These are phyloP conservation scores for Clepsis dumicolana DNA, from an alignment of 2,888 invertebrate genomes.

Conservation along the genomic window DNA sequence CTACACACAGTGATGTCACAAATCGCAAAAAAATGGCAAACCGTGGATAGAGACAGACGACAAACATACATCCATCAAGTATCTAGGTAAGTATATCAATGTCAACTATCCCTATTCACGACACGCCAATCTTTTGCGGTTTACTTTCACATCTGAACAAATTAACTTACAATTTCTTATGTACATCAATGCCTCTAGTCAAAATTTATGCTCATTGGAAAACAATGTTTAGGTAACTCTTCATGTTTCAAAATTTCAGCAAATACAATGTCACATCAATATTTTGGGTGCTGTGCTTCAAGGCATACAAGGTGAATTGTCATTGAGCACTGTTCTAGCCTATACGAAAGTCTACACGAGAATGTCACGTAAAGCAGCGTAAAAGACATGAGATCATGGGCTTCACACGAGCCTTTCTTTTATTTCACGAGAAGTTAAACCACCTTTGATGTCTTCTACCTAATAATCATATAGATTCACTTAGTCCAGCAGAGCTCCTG, in stretches of 20 bases:
- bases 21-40: background rate
- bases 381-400: background rate
- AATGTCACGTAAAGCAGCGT: background rate
- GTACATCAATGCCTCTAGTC: slow-evolving; percentile 47
- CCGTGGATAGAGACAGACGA: background rate
- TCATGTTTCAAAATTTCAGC: background rate
- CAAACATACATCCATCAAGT: background rate
- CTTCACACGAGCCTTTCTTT: background rate
- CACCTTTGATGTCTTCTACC: background rate
- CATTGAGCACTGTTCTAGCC: background rate
- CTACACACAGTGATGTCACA: slow-evolving; percentile 16
- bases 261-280: background rate
- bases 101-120: background rate
- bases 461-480: background rate
- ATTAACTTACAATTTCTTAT: slow-evolving; percentile 25
- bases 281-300: background rate
- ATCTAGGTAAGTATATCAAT: too few species aligned
- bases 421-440: background rate
- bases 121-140: background rate
- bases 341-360: background rate
- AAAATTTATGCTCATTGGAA: slow-evolving; percentile 41
- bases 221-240: background rate
- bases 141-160: slow-evolving; percentile 32
- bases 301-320: background rate
- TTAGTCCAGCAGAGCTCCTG: background rate